Conservation (phyloP, 2,113 vertebrate genomes). For the Catagonus wagneri region DNA sequence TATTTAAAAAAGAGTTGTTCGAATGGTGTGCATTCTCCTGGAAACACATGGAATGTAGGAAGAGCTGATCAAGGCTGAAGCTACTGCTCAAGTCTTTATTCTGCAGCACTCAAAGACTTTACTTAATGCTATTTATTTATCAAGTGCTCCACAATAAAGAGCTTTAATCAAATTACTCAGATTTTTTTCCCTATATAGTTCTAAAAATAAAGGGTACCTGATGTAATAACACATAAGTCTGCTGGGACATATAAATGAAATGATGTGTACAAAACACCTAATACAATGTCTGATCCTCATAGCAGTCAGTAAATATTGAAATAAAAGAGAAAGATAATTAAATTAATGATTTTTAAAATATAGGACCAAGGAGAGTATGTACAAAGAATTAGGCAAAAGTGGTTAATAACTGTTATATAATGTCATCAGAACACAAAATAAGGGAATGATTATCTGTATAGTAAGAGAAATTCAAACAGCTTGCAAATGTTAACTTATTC, state of each 20-base stretch:
- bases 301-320: not conserved
- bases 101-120: not conserved
- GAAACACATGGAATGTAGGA: not conserved
- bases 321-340: not conserved
- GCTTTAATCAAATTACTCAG: conserved; percentile 28
- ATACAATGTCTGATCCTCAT: not conserved
- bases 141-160: not conserved
- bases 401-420: not conserved
- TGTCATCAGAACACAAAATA: conserved; percentile 45
- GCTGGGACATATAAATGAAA: not conserved
- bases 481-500: not conserved
- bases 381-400: not conserved
- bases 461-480: conserved; percentile 30
- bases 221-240: not conserved
- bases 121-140: conserved; percentile 37
- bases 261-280: not conserved
- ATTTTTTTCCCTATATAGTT: not conserved
- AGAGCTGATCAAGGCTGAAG: not conserved
- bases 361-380: not conserved
- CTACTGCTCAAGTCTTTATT: not conserved
- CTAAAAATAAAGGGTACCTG: not conserved
- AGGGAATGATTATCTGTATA: conserved; percentile 15
- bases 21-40: not conserved
- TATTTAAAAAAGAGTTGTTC: conserved; percentile 4
- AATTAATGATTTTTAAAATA: not conserved